Percentiles rank a stretch among this genome's conserved stretches.
These are phyloP conservation scores for Colossoma macropomum DNA, from an alignment of 2,113 vertebrate genomes.

Conservation along the genomic window DNA sequence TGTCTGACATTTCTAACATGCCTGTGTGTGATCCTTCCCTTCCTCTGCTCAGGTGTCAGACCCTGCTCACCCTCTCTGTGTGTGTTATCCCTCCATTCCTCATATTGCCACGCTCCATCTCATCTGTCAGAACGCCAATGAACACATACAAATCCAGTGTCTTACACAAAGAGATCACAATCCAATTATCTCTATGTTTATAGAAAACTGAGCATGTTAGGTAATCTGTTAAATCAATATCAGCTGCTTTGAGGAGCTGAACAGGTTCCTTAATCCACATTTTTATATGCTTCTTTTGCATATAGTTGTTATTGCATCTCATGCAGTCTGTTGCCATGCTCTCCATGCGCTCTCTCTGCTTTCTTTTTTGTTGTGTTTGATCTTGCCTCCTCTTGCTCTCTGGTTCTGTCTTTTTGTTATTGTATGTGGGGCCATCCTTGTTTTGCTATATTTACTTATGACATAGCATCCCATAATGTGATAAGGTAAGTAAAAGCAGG, in stretches of 20 bases:
- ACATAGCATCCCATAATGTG: neutral
- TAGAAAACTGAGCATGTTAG: neutral
- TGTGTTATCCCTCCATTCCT: neutral
- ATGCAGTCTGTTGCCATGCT: neutral
- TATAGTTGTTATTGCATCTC: neutral
- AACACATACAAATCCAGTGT: neutral
- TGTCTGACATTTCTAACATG: neutral
- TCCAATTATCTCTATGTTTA: slow-evolving; percentile 44
- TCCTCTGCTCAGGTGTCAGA: neutral
- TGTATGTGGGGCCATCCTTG: neutral
- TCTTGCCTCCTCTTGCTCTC: neutral
- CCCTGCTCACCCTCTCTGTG: neutral
- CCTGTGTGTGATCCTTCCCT: neutral
- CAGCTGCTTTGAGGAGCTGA: neutral
- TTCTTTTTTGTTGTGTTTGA: neutral
- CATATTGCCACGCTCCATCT: neutral
- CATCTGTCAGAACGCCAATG: neutral
- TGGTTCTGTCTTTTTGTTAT: neutral
- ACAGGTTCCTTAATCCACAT: neutral
- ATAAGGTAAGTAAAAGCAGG: neutral
- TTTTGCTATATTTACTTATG: neutral
- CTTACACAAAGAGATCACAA: neutral
- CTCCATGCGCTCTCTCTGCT: neutral
- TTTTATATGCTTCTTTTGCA: neutral
- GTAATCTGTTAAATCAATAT: slow-evolving; percentile 15